Evolutionary conservation across 2,888 invertebrate species (phyloP).

Genomic region (Zele albiditarsus): DNA sequence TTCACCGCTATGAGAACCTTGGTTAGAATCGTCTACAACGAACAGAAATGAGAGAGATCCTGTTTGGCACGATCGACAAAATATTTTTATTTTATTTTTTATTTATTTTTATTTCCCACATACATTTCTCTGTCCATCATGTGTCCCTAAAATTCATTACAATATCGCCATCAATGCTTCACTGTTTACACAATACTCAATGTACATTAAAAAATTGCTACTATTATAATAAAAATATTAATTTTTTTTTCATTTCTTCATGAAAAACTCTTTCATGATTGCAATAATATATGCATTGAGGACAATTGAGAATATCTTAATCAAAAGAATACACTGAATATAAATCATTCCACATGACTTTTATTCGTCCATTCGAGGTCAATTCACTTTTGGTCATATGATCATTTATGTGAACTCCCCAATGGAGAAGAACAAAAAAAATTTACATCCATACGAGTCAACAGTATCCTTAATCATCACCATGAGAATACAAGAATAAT

Average conservation of each 20-base stretch:
- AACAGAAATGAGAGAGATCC: not conserved
- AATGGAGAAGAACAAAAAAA: not conserved
- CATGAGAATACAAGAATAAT: constrained; percentile 13
- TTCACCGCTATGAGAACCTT: constrained; percentile 15
- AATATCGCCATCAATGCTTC: not conserved
- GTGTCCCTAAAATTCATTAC: not conserved
- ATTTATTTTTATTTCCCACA: not conserved
- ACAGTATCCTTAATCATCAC: constrained; percentile 28
- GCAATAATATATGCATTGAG: not conserved
- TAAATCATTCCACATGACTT: constrained; percentile 4
- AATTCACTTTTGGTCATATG: constrained; percentile 11
- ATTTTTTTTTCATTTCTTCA: not conserved
- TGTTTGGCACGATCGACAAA: constrained; percentile 3
- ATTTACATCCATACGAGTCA: not conserved
- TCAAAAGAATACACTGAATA: not conserved
- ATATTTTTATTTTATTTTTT: not conserved
- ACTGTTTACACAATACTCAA: not conserved
- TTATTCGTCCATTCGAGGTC: constrained; percentile 2
- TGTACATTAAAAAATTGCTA: not conserved
- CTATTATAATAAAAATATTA: not conserved
- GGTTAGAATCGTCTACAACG: not conserved
- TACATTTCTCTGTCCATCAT: not conserved
- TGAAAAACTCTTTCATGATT: not conserved
- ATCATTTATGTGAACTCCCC: not conserved
- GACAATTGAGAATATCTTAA: constrained; percentile 2